phyloP scores from a whole-genome alignment of 2,888 invertebrate genomes.

The Exocentrus adspersus region DNA sequence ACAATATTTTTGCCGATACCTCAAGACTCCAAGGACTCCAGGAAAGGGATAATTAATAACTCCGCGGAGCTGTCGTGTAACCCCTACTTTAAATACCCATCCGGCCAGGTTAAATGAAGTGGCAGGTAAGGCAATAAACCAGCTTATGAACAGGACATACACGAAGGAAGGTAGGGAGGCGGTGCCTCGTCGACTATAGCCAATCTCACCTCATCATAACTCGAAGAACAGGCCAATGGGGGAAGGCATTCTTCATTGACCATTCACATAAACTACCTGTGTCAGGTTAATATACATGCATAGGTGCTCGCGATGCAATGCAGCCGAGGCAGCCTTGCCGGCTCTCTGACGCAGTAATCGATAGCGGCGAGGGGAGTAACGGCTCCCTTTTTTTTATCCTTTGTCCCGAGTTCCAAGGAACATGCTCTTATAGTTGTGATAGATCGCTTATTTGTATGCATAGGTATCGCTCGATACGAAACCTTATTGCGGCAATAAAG shows the following conservation, averaged over 20 bases:
- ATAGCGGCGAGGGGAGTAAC: slow-evolving; percentile 8
- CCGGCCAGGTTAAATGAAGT: slow-evolving; percentile 51
- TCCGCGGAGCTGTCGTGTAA: background rate
- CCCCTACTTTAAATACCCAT: background rate
- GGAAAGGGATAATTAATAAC: too few relatives aligned
- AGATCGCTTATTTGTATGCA: too few relatives aligned
- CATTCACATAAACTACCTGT: slow-evolving; percentile 62
- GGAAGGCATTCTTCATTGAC: slow-evolving; percentile 62
- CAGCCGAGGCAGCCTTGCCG: slow-evolving; percentile 32
- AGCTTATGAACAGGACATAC: slow-evolving; percentile 61
- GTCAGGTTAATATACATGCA: slow-evolving; percentile 59
- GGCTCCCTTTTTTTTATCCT: too few relatives aligned
- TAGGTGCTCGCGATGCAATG: slow-evolving; percentile 45
- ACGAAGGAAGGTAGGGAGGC: slow-evolving; percentile 60
- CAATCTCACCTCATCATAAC: slow-evolving; percentile 65
- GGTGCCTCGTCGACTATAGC: slow-evolving; percentile 61
- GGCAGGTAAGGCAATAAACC: slow-evolving; percentile 60
- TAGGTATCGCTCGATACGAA: too few relatives aligned
- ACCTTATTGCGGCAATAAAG: too few relatives aligned
- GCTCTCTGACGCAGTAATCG: slow-evolving; percentile 17
- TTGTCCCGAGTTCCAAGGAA: too few relatives aligned
- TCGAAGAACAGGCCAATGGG: slow-evolving; percentile 62
- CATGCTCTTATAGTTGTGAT: too few relatives aligned
- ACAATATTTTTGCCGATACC: too few relatives aligned
- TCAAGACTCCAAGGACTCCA: too few relatives aligned